Evolutionary conservation across 2,888 invertebrate species (phyloP).

Genomic region (Cephus runcator): DNA sequence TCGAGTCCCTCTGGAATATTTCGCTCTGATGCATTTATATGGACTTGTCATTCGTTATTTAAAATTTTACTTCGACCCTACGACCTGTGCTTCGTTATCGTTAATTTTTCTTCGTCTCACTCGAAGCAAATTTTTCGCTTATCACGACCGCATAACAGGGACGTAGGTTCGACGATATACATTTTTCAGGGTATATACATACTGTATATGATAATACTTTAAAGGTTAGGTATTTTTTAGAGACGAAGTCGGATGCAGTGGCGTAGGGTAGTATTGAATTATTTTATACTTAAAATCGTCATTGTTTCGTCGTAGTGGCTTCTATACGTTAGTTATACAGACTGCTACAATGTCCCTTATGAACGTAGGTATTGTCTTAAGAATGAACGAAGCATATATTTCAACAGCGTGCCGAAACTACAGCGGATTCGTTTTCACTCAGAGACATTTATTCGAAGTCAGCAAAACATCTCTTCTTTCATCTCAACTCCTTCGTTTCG

Average conservation of each 20-base stretch:
- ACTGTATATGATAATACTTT: no score
- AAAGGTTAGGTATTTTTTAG: no score
- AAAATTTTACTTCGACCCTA: not conserved
- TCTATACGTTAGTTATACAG: not conserved
- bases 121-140: not conserved
- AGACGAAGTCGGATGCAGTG: no score
- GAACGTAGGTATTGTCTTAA: not conserved
- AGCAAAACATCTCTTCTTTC: not conserved
- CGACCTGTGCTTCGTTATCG: not conserved
- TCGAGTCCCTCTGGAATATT: not conserved
- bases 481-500: not conserved
- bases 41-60: not conserved
- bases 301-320: not conserved
- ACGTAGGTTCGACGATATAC: not conserved
- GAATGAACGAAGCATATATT: not conserved
- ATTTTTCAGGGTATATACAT: not conserved
- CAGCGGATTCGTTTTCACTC: not conserved
- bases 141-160: not conserved
- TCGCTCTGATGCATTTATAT: not conserved
- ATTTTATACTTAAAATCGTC: not conserved
- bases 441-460: not conserved
- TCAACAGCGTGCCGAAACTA: not conserved
- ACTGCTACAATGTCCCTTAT: no score
- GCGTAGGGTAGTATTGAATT: not conserved
- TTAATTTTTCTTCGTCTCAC: not conserved